Evolutionary conservation across 2,113 vertebrate genomes (phyloP).

Genomic region (Protobothrops mucrosquamatus): DNA sequence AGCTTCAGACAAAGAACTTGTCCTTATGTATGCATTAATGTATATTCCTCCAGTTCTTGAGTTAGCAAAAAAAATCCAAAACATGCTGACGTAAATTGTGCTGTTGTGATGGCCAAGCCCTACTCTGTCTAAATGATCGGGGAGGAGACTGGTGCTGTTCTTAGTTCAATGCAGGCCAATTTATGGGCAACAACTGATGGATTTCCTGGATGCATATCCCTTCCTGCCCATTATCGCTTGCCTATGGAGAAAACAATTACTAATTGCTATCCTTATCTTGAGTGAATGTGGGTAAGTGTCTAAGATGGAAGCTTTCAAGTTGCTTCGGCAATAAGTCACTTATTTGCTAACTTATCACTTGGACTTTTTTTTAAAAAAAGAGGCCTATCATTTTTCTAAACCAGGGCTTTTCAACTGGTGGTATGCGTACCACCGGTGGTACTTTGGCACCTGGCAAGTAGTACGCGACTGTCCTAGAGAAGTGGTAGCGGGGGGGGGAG

Average conservation of each 20-base stretch:
- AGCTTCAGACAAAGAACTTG: not conserved
- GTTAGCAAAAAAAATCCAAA: not conserved
- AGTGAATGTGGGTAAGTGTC: not conserved
- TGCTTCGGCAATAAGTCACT: not conserved
- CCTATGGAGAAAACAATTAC: not conserved
- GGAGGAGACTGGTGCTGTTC: not conserved
- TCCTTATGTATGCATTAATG: not conserved
- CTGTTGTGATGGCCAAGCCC: not conserved
- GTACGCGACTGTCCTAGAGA: no score
- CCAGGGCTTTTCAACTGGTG: no score
- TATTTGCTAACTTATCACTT: not conserved
- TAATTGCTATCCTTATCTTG: not conserved
- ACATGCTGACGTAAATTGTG: not conserved
- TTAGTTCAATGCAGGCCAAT: not conserved
- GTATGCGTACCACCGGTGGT: no score
- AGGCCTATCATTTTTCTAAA: not conserved
- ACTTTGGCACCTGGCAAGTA: no score
- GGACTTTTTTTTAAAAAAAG: not conserved
- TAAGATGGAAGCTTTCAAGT: not conserved
- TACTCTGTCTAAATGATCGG: not conserved
- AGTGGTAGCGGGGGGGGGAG: no score
- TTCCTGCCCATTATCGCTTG: not conserved
- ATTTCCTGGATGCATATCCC: not conserved
- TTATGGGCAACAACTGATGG: not conserved
- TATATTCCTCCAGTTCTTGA: not conserved